Percentiles rank a stretch among this genome's conserved stretches.
Conservation (phyloP, 2,113 vertebrate species). For the Hypomesus transpacificus region DNA sequence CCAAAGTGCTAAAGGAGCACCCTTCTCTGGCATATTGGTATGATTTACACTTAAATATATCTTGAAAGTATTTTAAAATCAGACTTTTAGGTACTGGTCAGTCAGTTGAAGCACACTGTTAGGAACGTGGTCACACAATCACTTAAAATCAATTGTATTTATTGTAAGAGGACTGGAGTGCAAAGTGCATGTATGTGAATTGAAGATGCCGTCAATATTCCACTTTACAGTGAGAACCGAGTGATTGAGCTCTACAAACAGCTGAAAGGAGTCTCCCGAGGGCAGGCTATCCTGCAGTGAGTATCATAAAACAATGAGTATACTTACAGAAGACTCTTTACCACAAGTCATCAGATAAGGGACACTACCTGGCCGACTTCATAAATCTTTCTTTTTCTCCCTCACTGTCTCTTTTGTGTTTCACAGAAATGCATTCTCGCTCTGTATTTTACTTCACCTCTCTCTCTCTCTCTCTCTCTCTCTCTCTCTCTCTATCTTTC, state of each 20-base stretch:
- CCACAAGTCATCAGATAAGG: constrained; percentile 18
- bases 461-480: constrained; percentile 4
- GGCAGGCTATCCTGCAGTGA: constrained; percentile 97
- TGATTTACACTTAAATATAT: not conserved
- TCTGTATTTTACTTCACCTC: constrained; percentile 4
- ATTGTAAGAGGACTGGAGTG: not conserved
- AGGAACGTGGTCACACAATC: not conserved
- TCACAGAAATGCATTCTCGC: not conserved
- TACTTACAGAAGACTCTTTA: constrained; percentile 12
- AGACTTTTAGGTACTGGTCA: constrained; percentile 4
- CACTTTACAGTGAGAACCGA: constrained; percentile 86
- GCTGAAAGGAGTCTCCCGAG: constrained; percentile 89
- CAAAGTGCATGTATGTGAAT: not conserved
- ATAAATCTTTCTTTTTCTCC: constrained; percentile 42
- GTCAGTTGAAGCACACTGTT: not conserved
- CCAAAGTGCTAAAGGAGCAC: constrained; percentile 95
- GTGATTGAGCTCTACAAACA: constrained; percentile 96
- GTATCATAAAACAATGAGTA: constrained; percentile 53
- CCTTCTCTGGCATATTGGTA: constrained; percentile 97
- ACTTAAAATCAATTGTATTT: not conserved
- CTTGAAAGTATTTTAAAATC: not conserved
- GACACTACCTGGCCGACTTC: constrained; percentile 31
- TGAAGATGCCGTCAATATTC: constrained; percentile 15
- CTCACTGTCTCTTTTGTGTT: not conserved
- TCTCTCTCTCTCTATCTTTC: constrained; percentile 12